These are phyloP conservation scores for Trochalopteron elliotii DNA, from an alignment of 2,113 vertebrate genomes.

Conservation along the genomic window DNA sequence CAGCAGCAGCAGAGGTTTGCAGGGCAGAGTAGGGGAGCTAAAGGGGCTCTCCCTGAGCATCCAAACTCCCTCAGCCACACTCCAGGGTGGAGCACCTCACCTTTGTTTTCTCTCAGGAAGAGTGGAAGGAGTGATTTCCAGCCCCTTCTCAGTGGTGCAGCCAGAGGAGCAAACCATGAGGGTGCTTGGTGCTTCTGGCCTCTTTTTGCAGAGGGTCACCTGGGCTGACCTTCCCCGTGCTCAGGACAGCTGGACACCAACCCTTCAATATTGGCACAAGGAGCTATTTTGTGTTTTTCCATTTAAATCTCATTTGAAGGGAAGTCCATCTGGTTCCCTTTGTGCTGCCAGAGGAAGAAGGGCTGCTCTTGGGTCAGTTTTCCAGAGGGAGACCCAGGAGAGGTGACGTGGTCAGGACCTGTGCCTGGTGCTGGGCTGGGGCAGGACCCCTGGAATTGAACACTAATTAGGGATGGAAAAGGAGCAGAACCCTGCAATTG, in stretches of 20 bases:
- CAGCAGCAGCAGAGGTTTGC: not conserved
- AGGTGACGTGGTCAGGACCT: not conserved
- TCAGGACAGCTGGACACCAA: not conserved
- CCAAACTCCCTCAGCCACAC: not conserved
- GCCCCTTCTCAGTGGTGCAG: rapidly evolving
- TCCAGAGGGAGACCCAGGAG: not conserved
- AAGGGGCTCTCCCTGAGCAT: not conserved
- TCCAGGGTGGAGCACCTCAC: rapidly evolving
- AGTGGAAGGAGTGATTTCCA: not conserved
- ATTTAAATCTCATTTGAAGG: constrained; percentile 9
- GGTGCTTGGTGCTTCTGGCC: not conserved
- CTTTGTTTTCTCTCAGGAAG: not conserved
- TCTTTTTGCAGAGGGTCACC: not conserved
- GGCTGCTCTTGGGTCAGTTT: not conserved
- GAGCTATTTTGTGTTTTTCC: constrained; percentile 26
- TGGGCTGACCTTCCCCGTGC: not conserved
- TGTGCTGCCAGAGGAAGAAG: not conserved
- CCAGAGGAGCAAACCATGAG: not conserved
- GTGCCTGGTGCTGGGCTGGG: not conserved
- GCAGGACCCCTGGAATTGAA: rapidly evolving
- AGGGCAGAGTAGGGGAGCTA: not conserved
- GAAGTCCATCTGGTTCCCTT: constrained; percentile 22
- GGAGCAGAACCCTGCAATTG: not conserved
- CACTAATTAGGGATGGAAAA: not conserved
- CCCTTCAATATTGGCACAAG: not conserved